Base-by-base conservation (phyloP, 2,888 invertebrate genomes). In the Nemotelus nigrinus region DNA sequence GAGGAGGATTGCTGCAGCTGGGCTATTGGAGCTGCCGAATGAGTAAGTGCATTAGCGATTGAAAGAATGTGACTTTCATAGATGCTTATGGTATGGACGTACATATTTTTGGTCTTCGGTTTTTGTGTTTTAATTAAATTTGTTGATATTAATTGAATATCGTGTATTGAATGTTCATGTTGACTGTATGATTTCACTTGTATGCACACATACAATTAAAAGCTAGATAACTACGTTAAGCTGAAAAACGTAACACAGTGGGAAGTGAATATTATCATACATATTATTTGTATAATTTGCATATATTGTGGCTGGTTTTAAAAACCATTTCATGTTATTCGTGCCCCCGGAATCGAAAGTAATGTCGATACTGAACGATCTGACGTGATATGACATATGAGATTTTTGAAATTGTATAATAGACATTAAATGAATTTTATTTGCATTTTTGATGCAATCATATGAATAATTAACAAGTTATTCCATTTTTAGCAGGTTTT, bases 111-210 rank as follows among this genome's bases (percentile, higher is more conserved):
- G n/a, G 53, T 47, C 48, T 70, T 41, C 2, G 70, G 39, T 43
- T 3, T 10, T 25, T 25, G 25, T 25, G 25, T 55, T 70, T 70
- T 55, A 70, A 55, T 70, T 55, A 55, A 70, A 55, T 70, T 70
- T 70, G 70, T 55, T 70, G 70, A 70, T 55, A 70, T 25, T 70
- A 70, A 70, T 70, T 70, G 70, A 70, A 41, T 70, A 70, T 70
- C 39, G 50, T 55, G 41, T 70, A 39, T 8, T 58, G 58, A n/a
- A 58, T 58, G 25, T 25, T 25, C 25, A 25, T 25, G 25, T 25
- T 25, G 25, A 25, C 25, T 25, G 25, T 25, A 25, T 25, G 25
- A 25, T 25, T 25, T 25, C 25, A 25, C 25, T 25, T 25, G 25
- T 25, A 25, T 25, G 25, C 25, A 25, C 25, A 25, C 25, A 25